Conservation (phyloP, 2,797 vertebrate genomes). For the Threskiornis aethiopicus region DNA sequence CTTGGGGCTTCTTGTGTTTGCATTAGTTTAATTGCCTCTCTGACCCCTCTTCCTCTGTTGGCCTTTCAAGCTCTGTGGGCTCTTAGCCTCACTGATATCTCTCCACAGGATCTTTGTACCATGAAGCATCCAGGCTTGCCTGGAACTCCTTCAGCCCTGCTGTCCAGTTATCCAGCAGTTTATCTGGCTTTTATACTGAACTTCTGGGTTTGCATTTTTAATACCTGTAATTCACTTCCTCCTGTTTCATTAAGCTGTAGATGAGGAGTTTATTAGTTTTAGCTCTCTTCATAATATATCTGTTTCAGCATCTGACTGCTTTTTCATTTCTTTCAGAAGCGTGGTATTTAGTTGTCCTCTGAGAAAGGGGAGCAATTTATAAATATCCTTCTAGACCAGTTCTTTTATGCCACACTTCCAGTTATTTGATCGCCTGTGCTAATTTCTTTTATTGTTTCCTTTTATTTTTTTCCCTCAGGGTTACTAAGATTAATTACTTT, state of each 20-base stretch:
- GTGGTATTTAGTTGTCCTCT: neutral
- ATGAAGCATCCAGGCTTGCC: neutral
- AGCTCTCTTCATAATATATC: neutral
- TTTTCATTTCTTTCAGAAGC: conserved; percentile 7
- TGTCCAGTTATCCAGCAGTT: neutral
- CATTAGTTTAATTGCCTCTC: conserved; percentile 59
- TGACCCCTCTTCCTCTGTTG: conserved; percentile 56
- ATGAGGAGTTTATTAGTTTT: conserved; percentile 22
- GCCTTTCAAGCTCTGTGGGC: conserved; percentile 41
- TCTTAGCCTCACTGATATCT: conserved; percentile 32
- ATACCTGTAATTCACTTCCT: neutral
- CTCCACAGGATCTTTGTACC: conserved; percentile 37
- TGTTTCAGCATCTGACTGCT: neutral
- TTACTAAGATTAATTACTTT: conserved; percentile 2
- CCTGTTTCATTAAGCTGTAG: neutral
- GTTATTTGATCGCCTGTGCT: neutral
- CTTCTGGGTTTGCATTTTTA: neutral
- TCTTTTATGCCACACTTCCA: neutral
- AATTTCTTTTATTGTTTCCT: conserved; percentile 34
- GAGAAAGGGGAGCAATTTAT: conserved; percentile 13
- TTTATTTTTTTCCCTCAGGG: neutral
- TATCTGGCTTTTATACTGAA: neutral
- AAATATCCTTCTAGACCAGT: neutral
- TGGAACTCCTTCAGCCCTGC: neutral
- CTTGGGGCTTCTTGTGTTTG: conserved; percentile 50